These are phyloP conservation scores for Cotesia glomerata DNA, from an alignment of 1,140 invertebrate species.

Conservation along the genomic window DNA sequence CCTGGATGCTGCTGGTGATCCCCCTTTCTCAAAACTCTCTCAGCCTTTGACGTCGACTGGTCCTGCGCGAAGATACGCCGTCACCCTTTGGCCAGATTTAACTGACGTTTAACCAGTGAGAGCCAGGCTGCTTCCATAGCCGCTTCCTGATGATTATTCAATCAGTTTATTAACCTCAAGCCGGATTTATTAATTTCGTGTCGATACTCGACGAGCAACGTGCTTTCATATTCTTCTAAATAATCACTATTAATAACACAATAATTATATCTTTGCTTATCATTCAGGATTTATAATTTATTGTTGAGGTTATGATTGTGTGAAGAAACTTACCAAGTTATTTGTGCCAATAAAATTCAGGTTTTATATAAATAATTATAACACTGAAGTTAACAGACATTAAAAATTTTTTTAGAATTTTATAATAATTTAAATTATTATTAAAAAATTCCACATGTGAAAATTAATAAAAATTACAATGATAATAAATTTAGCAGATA, in stretches of 20 bases:
- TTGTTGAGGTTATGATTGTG: too few species aligned
- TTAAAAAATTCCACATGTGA: too few species aligned
- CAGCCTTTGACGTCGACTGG: neutral
- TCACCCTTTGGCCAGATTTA: slow-evolving; percentile 5
- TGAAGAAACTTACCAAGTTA: too few species aligned
- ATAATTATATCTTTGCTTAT: neutral
- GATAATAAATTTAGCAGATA: too few species aligned
- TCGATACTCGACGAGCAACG: slow-evolving; percentile 8
- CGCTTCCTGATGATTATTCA: slow-evolving; percentile 47
- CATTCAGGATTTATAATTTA: neutral
- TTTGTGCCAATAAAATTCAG: too few species aligned
- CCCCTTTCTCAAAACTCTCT: neutral
- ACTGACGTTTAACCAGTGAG: slow-evolving; percentile 50
- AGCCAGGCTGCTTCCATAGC: slow-evolving; percentile 60
- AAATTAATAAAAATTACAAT: too few species aligned
- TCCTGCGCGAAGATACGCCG: slow-evolving; percentile 10
- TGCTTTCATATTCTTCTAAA: neutral
- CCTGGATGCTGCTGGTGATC: slow-evolving; percentile 9
- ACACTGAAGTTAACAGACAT: too few species aligned
- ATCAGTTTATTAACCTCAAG: too few species aligned
- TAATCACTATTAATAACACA: neutral
- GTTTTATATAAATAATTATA: too few species aligned
- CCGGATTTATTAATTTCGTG: too few species aligned
- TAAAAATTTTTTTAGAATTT: too few species aligned
- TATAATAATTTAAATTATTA: too few species aligned